Evolutionary conservation across 2,888 invertebrate species (phyloP), one percentile per base, ranked within the genome.

Genomic region (Nebria salina): DNA sequence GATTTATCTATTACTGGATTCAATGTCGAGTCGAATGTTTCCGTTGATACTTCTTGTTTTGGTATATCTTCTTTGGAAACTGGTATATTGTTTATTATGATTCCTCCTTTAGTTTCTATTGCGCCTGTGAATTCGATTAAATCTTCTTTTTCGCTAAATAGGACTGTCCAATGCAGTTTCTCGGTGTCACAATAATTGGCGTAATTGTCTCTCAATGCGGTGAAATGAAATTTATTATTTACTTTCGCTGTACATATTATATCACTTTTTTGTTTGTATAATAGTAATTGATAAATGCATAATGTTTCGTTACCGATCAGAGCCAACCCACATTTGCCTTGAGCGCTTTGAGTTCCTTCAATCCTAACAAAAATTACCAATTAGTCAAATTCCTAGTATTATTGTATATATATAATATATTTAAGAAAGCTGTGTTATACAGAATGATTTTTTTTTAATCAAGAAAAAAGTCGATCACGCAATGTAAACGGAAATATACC

Each of bases 311-410:
- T 85, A 11, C 86, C 87, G 76, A 92, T 89, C 64, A 90, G 83
- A 1, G 90, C 90, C 76, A 90, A 84, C 25, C 90, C 90, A 82
- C 89, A 87, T 85, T 89, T 89, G 3, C 90, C 90, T 72, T 88
- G 83, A 2, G 85, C 76, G 15, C 84, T 85, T 76, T 87, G 87
- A 65, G 86, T 85, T 75, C 86, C 85, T 75, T 88, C 85, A 4
- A 85, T 82, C 76, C 89, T 89, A 76, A 70, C 15, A 26, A 79
- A 34, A 43, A 76, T 13, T 42, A 65, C 25, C 13, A 1, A 64
- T 54, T 6, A 34, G 4, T 34, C 34, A 34, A 34, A 34, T 34
- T 34, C 5, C 34, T 34, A 34, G 5, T 34, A 4, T n/a, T n/a
- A n/a, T n/a, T n/a, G n/a, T n/a, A n/a, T n/a, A n/a, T n/a, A n/a